A percentile compares a stretch with the other conserved stretches of the same genome.
phyloP scores from a whole-genome alignment of 2,888 invertebrate genomes.

The Nephrotoma guestfalica region DNA sequence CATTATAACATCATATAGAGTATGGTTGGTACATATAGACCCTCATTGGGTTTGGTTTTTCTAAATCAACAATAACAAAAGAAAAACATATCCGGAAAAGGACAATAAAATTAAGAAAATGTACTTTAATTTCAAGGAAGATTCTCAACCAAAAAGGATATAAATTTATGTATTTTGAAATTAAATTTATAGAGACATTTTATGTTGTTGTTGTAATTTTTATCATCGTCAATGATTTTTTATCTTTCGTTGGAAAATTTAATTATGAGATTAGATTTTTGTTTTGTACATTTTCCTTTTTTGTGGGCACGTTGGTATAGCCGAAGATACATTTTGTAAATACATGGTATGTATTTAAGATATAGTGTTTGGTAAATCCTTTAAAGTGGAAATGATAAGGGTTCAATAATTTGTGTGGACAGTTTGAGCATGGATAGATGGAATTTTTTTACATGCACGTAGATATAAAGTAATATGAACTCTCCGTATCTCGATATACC shows the following conservation, averaged over 20 bases:
- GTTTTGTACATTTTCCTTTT: neutral
- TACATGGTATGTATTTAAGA: neutral
- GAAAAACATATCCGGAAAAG: neutral
- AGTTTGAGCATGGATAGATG: neutral
- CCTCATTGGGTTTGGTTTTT: neutral
- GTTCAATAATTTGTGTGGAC: neutral
- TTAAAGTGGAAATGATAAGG: neutral
- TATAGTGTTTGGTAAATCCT: neutral
- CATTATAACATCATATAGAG: no score
- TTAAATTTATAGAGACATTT: neutral
- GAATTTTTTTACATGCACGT: neutral
- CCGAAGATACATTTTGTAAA: neutral
- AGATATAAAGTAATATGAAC: neutral
- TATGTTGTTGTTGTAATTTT: neutral
- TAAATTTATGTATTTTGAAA: neutral
- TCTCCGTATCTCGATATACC: neutral
- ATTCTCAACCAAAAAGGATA: neutral
- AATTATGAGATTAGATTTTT: neutral
- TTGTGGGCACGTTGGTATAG: neutral
- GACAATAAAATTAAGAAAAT: neutral
- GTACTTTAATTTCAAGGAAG: neutral
- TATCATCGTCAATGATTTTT: neutral
- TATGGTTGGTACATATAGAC: neutral
- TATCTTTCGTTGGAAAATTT: neutral
- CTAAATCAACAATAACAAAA: neutral